A percentile compares a stretch with the other conserved stretches of the same genome.
These are phyloP conservation scores for Caenorhabditis brenneri DNA, from an alignment of 1,140 invertebrate species.

Conservation along the genomic window DNA sequence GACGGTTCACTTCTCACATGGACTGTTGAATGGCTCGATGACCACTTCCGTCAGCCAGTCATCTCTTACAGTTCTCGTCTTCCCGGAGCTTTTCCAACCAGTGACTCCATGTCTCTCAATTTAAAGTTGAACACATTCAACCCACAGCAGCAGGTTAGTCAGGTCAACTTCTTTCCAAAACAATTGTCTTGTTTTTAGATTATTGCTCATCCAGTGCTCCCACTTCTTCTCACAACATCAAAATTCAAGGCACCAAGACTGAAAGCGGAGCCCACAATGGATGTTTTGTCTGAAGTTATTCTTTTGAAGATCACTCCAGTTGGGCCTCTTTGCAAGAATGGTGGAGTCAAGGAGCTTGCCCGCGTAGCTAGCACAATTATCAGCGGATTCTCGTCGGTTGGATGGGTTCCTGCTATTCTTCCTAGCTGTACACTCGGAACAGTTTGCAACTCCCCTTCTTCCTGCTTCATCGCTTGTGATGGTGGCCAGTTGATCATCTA, in stretches of 20 bases:
- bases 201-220: slow-evolving; percentile 95
- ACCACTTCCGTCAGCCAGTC: slow-evolving; percentile 92
- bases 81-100: slow-evolving; percentile 92
- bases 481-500: slow-evolving; percentile 89
- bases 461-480: slow-evolving; percentile 97
- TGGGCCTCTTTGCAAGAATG: slow-evolving; percentile 93
- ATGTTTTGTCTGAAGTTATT: slow-evolving; percentile 80
- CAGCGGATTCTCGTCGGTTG: slow-evolving; percentile 95
- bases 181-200: slow-evolving; percentile 71
- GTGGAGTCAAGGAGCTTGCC: slow-evolving; percentile 93
- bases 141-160: slow-evolving; percentile 77
- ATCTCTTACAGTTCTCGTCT: slow-evolving; percentile 96
- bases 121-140: slow-evolving; percentile 89
- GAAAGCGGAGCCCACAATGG: slow-evolving; percentile 3
- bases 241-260: slow-evolving; percentile 76
- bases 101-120: slow-evolving; percentile 95
- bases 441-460: slow-evolving; percentile 92
- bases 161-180: not conserved
- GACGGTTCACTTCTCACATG: slow-evolving; percentile 97
- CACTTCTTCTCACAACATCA: slow-evolving; percentile 91
- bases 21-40: slow-evolving; percentile 93
- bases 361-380: slow-evolving; percentile 91
- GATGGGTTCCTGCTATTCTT: slow-evolving; percentile 94
- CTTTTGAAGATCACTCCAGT: slow-evolving; percentile 92
- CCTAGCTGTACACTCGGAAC: slow-evolving; percentile 91